These are phyloP conservation scores for Arrhopalites spinosus DNA, from an alignment of 2,888 invertebrate species.

Conservation along the genomic window DNA sequence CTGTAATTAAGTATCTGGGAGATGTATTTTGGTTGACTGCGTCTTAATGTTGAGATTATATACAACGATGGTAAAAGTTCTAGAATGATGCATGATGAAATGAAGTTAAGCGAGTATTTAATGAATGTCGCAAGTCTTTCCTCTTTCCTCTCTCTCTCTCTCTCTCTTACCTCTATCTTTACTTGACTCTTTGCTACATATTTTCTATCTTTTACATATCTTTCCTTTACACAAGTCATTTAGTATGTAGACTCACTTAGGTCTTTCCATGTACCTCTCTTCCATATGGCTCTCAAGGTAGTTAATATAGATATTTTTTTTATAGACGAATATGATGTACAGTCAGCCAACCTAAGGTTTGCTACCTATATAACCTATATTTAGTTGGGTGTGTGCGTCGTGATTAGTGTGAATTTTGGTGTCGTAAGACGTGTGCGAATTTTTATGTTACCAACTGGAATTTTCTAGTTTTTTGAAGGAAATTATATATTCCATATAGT, in stretches of 20 bases:
- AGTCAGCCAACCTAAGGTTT: too few relatives aligned
- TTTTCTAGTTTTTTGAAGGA: too few relatives aligned
- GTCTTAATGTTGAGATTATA: conserved; percentile 17
- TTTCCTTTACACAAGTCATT: background rate
- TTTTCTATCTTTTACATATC: background rate
- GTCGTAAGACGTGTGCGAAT: too few relatives aligned
- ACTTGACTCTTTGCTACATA: background rate
- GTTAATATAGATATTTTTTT: too few relatives aligned
- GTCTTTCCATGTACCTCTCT: background rate
- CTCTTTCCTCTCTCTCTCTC: conserved; percentile 2
- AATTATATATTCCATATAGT: too few relatives aligned
- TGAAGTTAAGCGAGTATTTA: conserved; percentile 11
- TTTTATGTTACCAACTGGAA: too few relatives aligned
- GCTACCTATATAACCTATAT: too few relatives aligned
- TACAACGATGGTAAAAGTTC: conserved; percentile 4
- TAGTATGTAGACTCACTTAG: background rate
- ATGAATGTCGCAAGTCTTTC: background rate
- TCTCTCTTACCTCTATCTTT: background rate
- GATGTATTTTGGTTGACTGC: conserved; percentile 1
- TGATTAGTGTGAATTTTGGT: too few relatives aligned
- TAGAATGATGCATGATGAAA: conserved; percentile 22
- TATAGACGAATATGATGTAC: too few relatives aligned
- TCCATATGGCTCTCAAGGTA: background rate
- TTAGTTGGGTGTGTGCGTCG: too few relatives aligned
- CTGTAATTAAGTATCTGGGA: conserved; percentile 28